These are phyloP conservation scores for Clarias gariepinus DNA, from an alignment of 2,113 vertebrate species.

Conservation along the genomic window DNA sequence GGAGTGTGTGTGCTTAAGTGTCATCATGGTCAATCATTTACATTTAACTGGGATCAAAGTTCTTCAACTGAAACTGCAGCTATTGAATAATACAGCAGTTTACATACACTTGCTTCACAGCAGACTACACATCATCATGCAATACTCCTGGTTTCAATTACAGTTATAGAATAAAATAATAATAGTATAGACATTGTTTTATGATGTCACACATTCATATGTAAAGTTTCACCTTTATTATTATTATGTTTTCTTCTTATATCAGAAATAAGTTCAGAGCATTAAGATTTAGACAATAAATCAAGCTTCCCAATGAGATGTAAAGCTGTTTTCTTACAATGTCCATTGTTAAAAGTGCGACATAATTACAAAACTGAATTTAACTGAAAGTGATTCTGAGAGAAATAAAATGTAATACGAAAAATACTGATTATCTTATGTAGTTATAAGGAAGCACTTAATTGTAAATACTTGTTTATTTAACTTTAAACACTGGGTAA, in stretches of 20 bases:
- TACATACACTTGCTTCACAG: background rate
- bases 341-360: too few species aligned
- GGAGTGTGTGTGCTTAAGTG: background rate
- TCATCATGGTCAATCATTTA: slow-evolving; percentile 46
- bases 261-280: background rate
- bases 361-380: too few species aligned
- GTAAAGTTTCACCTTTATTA: background rate
- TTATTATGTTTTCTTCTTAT: background rate
- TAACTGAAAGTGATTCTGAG: too few species aligned
- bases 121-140: background rate
- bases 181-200: background rate
- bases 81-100: slow-evolving; percentile 5
- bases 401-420: background rate
- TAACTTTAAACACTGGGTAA: background rate
- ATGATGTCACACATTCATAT: background rate
- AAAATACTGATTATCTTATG: background rate
- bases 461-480: background rate
- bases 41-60: slow-evolving; percentile 44
- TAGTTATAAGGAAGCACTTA: background rate
- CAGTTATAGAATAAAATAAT: background rate
- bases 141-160: background rate
- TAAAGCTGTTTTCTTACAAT: background rate
- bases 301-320: too few species aligned
- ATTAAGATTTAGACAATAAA: background rate
- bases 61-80: slow-evolving; percentile 36